Evolutionary conservation across 2,113 vertebrate genomes (phyloP), one percentile per base, ranked within the genome.

Genomic region (Phoxinus phoxinus): DNA sequence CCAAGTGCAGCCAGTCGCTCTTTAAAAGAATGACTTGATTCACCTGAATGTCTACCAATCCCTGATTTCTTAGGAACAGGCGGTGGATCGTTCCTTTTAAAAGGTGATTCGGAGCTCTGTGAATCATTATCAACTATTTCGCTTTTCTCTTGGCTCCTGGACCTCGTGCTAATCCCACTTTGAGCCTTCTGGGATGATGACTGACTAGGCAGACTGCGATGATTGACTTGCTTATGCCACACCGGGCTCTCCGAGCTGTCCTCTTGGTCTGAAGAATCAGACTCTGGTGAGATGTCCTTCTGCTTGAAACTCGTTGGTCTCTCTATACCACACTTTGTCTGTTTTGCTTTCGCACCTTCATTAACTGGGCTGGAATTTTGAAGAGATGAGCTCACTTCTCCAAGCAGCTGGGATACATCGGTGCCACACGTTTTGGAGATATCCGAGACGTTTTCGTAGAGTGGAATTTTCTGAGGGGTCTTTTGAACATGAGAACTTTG

Each of bases 1-100:
- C 96, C 96, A 82, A 97, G 93, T 2, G 94, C 96, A 0, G 93
- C 95, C 84, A 97, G 89, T 3, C 96, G 91, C 88, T 97, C 97
- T 89, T 97, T 95, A 83, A 98, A 96, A 2, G 96, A 96, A 71
- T 95, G 94, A 73, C 95, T 93, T 25, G 95, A 93, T 30, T 97
- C 97, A 0, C 91, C 92, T 46, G 90, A 94, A 44, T 95, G 61
- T 74, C 95, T 95, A 1, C 86, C 91, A 0, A 92, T 72, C 0
- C 59, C 80, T 0, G 90, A 88, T 87, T 93, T 94, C 87, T 92
- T 95, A 51, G 93, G 88, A 11, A 93, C 91, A 35, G 91, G 91
- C 0, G 90, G 88, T 77, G 89, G 87, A 17, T 94, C 90, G 0
- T 90, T 79, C 83, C 87, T 87, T 35, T 91, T 91, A 71, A 91